Conservation (phyloP, 1,140 invertebrate genomes). For the Listronotus bonariensis region DNA sequence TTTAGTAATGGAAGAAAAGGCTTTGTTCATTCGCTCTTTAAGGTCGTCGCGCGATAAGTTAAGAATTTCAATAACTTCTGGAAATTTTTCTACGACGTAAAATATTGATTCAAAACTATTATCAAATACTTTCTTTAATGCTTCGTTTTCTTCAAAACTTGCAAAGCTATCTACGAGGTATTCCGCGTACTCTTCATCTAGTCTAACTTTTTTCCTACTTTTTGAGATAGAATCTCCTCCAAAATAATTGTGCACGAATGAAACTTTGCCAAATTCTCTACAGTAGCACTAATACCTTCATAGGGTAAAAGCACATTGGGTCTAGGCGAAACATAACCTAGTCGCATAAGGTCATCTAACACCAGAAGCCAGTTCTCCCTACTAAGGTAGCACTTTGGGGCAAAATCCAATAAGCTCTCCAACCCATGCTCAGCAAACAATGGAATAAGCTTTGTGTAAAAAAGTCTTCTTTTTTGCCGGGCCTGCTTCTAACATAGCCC, state of each 20-base stretch:
- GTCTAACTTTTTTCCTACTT: slow-evolving; percentile 7
- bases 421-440: slow-evolving; percentile 7
- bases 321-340: slow-evolving; percentile 6
- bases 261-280: slow-evolving; percentile 21
- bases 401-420: slow-evolving; percentile 25
- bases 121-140: slow-evolving; percentile 4
- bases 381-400: too few species aligned
- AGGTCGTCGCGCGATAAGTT: slow-evolving; percentile 7
- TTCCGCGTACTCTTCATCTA: slow-evolving; percentile 11
- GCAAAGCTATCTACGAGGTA: slow-evolving; percentile 8
- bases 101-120: neutral
- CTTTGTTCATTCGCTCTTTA: neutral
- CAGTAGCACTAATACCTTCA: slow-evolving; percentile 4
- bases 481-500: slow-evolving; percentile 9
- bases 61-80: slow-evolving; percentile 2
- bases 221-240: slow-evolving; percentile 17
- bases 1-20: neutral
- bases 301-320: slow-evolving; percentile 14
- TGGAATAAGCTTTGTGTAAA: slow-evolving; percentile 21
- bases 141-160: neutral
- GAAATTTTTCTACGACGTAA: slow-evolving; percentile 17
- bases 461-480: slow-evolving; percentile 28
- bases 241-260: slow-evolving; percentile 6
- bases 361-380: slow-evolving; percentile 1
- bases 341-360: slow-evolving; percentile 11